Conservation (phyloP, 2,113 vertebrate genomes). For the Microcebus griseorufus region DNA sequence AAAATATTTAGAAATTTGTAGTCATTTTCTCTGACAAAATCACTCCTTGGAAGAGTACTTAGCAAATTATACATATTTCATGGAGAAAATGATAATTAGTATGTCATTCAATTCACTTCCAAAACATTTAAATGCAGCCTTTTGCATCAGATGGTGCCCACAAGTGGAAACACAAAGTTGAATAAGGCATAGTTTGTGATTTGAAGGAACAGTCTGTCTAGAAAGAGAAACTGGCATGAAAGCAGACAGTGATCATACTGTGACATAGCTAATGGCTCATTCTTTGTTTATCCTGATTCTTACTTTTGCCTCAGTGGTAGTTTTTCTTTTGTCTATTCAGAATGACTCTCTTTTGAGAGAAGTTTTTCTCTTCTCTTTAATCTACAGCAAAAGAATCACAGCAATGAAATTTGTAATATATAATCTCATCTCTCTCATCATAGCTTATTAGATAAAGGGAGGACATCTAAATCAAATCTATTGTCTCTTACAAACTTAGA, state of each 20-base stretch:
- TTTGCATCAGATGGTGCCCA: neutral
- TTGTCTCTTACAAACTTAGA: neutral
- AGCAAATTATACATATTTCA: neutral
- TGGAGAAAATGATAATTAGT: neutral
- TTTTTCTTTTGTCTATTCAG: neutral
- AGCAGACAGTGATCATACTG: neutral
- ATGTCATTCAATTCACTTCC: neutral
- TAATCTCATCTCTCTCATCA: neutral
- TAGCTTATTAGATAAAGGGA: neutral
- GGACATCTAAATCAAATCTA: neutral
- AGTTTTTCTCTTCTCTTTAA: neutral
- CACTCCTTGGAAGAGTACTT: neutral
- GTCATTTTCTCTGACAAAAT: slow-evolving; percentile 32
- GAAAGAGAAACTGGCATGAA: neutral
- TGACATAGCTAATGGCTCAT: neutral
- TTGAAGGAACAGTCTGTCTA: neutral
- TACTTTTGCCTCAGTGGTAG: neutral
- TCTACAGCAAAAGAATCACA: neutral
- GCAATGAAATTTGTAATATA: neutral
- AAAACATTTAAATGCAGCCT: neutral
- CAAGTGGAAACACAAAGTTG: neutral
- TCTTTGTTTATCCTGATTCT: neutral
- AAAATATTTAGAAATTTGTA: slow-evolving; percentile 46
- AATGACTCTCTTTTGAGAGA: neutral
- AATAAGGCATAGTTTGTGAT: neutral